These are phyloP conservation scores for Antechinus stuartii DNA, from an alignment of 2,113 vertebrate species.

Conservation along the genomic window DNA sequence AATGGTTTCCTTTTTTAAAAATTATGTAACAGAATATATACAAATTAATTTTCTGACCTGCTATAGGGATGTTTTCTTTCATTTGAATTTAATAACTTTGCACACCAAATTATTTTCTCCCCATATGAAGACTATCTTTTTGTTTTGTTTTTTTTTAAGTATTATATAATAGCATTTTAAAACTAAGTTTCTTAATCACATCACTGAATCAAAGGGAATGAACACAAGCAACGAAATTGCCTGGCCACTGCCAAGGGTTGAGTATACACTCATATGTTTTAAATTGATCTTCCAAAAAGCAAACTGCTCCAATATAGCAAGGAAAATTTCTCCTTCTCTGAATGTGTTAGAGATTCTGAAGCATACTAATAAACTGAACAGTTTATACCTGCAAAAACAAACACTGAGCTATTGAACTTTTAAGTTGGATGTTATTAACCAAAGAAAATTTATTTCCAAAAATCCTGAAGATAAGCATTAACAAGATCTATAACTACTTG, in stretches of 20 bases:
- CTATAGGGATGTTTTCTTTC: slow-evolving; percentile 45
- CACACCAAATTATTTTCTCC: slow-evolving; percentile 2
- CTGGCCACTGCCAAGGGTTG: slow-evolving; percentile 55
- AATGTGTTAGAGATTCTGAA: slow-evolving; percentile 54
- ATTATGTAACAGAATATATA: rapidly evolving
- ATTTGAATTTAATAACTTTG: slow-evolving; percentile 41
- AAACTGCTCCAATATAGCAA: neutral
- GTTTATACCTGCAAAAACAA: slow-evolving; percentile 63
- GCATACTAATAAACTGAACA: slow-evolving; percentile 15
- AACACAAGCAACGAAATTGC: slow-evolving; percentile 46
- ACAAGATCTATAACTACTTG: slow-evolving; percentile 65
- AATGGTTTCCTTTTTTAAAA: slow-evolving; percentile 50
- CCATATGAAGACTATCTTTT: neutral
- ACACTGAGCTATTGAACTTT: slow-evolving; percentile 63
- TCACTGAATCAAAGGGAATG: slow-evolving; percentile 49
- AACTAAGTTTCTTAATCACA: slow-evolving; percentile 40
- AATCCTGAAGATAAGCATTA: slow-evolving; percentile 62
- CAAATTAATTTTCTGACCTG: slow-evolving; percentile 28
- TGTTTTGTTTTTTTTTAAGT: neutral
- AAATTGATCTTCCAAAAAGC: neutral
- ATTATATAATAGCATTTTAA: neutral
- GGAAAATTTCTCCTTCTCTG: neutral
- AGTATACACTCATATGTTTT: slow-evolving; percentile 14
- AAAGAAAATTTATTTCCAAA: slow-evolving; percentile 73
- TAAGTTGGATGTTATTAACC: slow-evolving; percentile 52